These are phyloP conservation scores for Sisyra nigra DNA, from an alignment of 2,888 invertebrate genomes.

Conservation along the genomic window DNA sequence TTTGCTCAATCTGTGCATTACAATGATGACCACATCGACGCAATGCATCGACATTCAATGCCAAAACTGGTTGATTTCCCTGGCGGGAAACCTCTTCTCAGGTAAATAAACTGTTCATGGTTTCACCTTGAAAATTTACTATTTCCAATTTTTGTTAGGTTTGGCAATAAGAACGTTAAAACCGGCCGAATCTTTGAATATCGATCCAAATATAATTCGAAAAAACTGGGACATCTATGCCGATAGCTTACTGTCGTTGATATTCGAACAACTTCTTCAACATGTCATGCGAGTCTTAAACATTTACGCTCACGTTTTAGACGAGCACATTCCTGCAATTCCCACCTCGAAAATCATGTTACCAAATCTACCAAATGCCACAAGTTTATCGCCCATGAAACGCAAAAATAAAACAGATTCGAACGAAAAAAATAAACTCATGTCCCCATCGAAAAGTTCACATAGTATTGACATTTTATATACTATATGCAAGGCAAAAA, in stretches of 20 bases:
- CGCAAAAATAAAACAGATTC: slow-evolving; percentile 25
- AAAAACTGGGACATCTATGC: slow-evolving; percentile 25
- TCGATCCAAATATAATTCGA: not conserved
- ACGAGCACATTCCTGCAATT: slow-evolving; percentile 42
- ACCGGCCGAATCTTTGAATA: slow-evolving; percentile 9
- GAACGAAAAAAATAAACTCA: slow-evolving; percentile 21
- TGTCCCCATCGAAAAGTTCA: slow-evolving; percentile 15
- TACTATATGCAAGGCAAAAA: not conserved
- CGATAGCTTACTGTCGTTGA: slow-evolving; percentile 28
- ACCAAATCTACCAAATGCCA: slow-evolving; percentile 32
- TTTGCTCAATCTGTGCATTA: slow-evolving; percentile 22
- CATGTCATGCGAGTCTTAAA: slow-evolving; percentile 57
- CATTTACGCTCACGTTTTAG: slow-evolving; percentile 58
- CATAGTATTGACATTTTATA: not conserved
- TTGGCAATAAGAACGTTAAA: slow-evolving; percentile 14
- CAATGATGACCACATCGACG: slow-evolving; percentile 31
- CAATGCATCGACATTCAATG: slow-evolving; percentile 36
- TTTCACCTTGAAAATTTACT: not conserved
- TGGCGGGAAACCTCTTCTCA: slow-evolving; percentile 39
- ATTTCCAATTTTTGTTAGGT: slow-evolving; percentile 9
- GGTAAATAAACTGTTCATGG: slow-evolving; percentile 21
- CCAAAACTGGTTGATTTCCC: slow-evolving; percentile 29
- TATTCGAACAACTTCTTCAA: slow-evolving; percentile 46
- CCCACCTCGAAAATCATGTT: slow-evolving; percentile 34
- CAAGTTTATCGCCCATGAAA: slow-evolving; percentile 29